Evolutionary conservation across 2,113 vertebrate species (phyloP), one percentile per base, ranked within the genome.

Genomic region (Tapirus terrestris): DNA sequence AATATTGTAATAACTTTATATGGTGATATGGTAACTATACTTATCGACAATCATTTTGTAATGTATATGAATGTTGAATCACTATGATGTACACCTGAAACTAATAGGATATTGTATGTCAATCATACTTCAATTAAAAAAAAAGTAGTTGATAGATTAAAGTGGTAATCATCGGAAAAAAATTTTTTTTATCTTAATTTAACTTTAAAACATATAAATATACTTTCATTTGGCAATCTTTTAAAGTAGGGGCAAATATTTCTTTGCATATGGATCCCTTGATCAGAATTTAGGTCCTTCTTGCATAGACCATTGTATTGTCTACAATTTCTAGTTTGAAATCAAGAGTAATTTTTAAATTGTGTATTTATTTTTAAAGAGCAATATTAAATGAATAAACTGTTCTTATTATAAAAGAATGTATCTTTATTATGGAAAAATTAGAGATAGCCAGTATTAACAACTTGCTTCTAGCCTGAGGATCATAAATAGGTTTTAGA

Each of bases 371-470:
- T 89, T 89, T 67, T 51, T 7, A 45, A 73, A 87, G n/a, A 48
- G 48, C 16, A 65, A 33, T 88, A 67, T 82, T 82, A 70, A 93
- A 60, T 93, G 43, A 77, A 60, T 68, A 48, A 75, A 83, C 1
- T 17, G 4, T 83, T 82, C 48, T 75, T 65, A 81, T 56, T 80
- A 31, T 56, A 43, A 60, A 90, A 80, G 63, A 36, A 23, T 72
- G 10, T n/a, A 27, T 73, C 75, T 96, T 80, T 90, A 58, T 67
- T 94, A n/a, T 86, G 70, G 48, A 48, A 94, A 96, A 73, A 48
- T 36, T 79, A 81, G 73, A 80, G 7, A 67, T 96, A 86, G 31
- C 39, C 45, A 81, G 76, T 89, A 61, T 93, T 96, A 92, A 75
- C 27, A 89, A 36, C 43, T 91, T 83, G 51, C 11, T 83, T 93